phyloP scores from a whole-genome alignment of 2,888 invertebrate genomes.

The Andrena marginata region DNA sequence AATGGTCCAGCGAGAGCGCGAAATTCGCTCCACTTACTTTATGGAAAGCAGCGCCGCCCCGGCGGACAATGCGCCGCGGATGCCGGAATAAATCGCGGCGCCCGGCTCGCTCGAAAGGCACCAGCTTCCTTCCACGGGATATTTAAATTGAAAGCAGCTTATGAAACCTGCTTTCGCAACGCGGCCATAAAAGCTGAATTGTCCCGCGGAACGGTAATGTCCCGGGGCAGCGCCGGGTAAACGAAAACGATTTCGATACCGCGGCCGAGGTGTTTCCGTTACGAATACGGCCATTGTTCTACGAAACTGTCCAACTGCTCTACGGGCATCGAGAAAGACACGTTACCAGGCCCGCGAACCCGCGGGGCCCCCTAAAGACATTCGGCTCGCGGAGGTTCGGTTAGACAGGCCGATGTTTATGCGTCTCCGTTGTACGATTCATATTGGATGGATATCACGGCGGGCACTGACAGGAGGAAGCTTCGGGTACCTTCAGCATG shows the following conservation, averaged over 20 bases:
- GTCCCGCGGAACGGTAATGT: slow-evolving; percentile 1
- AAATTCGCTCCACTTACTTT: slow-evolving; percentile 61
- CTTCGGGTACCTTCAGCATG: slow-evolving; percentile 11
- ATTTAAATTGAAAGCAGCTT: slow-evolving; percentile 42
- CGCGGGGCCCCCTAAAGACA: slow-evolving; percentile 10
- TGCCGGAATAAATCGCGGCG: slow-evolving; percentile 17
- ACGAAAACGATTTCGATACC: slow-evolving; percentile 25
- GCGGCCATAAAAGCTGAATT: slow-evolving; percentile 30
- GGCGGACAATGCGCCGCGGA: slow-evolving; percentile 31
- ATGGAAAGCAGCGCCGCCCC: slow-evolving; percentile 50
- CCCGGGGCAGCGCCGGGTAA: not conserved
- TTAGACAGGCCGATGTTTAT: slow-evolving; percentile 61
- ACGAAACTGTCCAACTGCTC: slow-evolving; percentile 18
- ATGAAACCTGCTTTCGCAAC: slow-evolving; percentile 28
- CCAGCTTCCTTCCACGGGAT: slow-evolving; percentile 26
- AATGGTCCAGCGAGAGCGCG: slow-evolving; percentile 55
- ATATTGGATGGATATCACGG: slow-evolving; percentile 45
- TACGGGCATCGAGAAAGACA: slow-evolving; percentile 47
- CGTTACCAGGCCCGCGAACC: slow-evolving; percentile 4
- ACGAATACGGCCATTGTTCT: slow-evolving; percentile 34
- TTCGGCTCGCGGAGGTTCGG: slow-evolving; percentile 29
- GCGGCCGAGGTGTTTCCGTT: slow-evolving; percentile 24
- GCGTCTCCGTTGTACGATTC: slow-evolving; percentile 67
- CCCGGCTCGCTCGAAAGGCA: not conserved
- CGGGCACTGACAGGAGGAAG: slow-evolving; percentile 48